Conservation (phyloP, 2,113 vertebrate genomes). For the Butorides virescens region DNA sequence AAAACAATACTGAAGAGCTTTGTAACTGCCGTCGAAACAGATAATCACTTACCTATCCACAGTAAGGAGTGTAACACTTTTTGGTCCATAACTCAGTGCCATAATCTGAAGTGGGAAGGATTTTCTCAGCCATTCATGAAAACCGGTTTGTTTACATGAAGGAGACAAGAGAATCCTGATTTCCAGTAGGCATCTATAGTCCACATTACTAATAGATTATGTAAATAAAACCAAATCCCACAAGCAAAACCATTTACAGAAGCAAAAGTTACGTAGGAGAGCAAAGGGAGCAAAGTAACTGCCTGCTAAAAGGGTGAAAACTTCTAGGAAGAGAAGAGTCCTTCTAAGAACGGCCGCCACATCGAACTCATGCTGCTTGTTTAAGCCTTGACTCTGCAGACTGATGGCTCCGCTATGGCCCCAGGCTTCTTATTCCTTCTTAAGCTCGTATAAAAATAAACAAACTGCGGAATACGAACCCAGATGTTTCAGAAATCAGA, state of each 20-base stretch:
- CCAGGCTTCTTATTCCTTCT: not conserved
- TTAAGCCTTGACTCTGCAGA: not conserved
- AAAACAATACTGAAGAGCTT: not conserved
- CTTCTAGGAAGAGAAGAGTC: conserved; percentile 9
- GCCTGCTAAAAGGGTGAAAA: not conserved
- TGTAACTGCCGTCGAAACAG: not conserved
- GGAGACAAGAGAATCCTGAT: not conserved
- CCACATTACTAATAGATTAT: not conserved
- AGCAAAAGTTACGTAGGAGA: not conserved
- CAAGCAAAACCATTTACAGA: not conserved
- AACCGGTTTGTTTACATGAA: rapidly evolving
- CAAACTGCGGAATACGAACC: not conserved
- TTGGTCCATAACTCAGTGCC: not conserved
- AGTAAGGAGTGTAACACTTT: not conserved
- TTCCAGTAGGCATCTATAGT: not conserved
- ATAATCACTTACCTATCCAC: not conserved
- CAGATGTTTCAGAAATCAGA: conserved; percentile 18
- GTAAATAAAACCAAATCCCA: not conserved
- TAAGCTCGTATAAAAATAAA: not conserved
- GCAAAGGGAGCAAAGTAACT: not conserved
- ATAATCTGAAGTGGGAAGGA: not conserved
- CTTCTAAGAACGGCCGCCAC: not conserved
- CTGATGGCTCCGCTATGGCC: not conserved
- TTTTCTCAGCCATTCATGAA: not conserved
- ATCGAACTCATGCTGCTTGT: not conserved